Conservation (phyloP, 2,797 vertebrate species). For the Sebastes reedi region DNA sequence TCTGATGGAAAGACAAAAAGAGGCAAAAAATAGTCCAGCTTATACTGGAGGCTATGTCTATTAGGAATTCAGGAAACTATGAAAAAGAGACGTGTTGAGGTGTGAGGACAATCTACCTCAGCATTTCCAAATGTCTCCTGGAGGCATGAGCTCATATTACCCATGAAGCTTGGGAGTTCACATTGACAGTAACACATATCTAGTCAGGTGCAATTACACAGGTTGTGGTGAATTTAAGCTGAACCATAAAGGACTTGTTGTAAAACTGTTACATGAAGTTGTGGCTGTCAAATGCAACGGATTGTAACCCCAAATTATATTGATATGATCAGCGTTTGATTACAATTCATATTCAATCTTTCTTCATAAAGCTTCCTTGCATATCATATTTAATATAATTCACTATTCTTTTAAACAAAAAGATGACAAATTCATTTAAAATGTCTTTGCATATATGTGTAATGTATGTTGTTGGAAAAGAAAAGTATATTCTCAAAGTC, state of each 20-base stretch:
- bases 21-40: background rate
- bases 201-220: background rate
- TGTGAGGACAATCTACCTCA: slow-evolving; percentile 17
- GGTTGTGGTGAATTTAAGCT: background rate
- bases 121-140: slow-evolving; percentile 16
- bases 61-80: slow-evolving; percentile 17
- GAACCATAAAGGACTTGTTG: background rate
- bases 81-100: background rate
- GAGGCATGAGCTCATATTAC: slow-evolving; percentile 2
- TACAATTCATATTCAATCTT: background rate
- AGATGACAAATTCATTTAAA: background rate
- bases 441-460: background rate
- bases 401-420: background rate
- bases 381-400: background rate
- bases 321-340: background rate
- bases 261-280: background rate
- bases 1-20: slow-evolving; percentile 17
- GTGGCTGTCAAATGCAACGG: too few species aligned
- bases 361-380: background rate
- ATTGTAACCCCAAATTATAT: background rate
- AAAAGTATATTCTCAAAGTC: background rate
- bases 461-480: background rate
- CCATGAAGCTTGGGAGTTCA: slow-evolving; percentile 6
- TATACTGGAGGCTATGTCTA: slow-evolving; percentile 25
- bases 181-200: background rate